Evolutionary conservation across 2,888 invertebrate genomes (phyloP), one percentile per base, ranked within the genome.

Genomic region (Drosophila testacea): DNA sequence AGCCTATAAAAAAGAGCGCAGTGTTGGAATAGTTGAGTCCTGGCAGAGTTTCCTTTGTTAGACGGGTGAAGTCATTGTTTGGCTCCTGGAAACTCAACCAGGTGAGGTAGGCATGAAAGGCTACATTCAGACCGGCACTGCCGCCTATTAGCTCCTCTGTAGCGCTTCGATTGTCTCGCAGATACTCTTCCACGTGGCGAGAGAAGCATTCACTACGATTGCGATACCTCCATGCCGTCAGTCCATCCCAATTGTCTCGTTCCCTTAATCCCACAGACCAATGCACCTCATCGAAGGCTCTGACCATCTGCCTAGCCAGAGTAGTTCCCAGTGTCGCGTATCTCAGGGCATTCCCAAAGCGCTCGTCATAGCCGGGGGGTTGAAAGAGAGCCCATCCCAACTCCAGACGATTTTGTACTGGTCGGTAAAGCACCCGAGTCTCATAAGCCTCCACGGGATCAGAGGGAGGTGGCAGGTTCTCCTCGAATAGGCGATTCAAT

Each of bases 1-100:
- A 92, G 32, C 88, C 70, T 10, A 92, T 54, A 6, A 92, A 92
- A 50, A 92, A 92, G 1, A 92, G 73, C 30, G 90, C 92, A 1
- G 92, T 92, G 32, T 92, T 92, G 2, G 92, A 87, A 32, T 88
- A 88, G 47, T 92, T 87, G 0, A 92, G 65, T 0, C 82, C 86
- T 0, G 91, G 81, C 4, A 92, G 60, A 0, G 92, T 92, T 61
- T 92, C 92, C 42, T 84, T 88, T 6, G 72, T 52, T 0, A 92
- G 74, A 0, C 72, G 48, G 0, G 63, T 65, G 13, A 82, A 82
- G 32, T 92, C 91, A 13, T 89, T 86, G 44, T 85, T 88, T 2
- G 92, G 90, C 56, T 81, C 85, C 66, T 82, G 77, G 34, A 77
- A 85, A 4, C 75, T 62, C 52, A 92, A 54, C 92, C 92, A 92